Base-by-base conservation (phyloP, 64 coral and sea anemone species). In the Exaiptasia diaphana region DNA sequence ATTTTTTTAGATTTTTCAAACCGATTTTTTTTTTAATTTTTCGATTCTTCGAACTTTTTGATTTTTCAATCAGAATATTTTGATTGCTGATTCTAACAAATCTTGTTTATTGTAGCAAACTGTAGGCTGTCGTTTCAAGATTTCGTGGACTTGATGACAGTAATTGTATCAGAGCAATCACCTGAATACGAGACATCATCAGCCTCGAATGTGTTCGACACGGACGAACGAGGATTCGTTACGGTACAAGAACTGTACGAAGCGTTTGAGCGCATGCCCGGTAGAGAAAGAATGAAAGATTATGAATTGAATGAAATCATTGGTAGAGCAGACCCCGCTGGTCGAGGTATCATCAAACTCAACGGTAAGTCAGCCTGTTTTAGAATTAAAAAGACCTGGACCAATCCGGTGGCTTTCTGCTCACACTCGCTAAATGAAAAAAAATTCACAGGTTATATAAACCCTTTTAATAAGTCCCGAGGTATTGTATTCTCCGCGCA, bases 261-360 rank as follows among this genome's bases (percentile, higher is more conserved):
- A 12, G 88, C 88, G 6, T 59, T 90, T 41, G 74, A 71, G 9
- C 29, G 88, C 14, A 91, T 91, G 88, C 88, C 88, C 17, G 88
- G 81, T 37, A 68, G 74, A n/a, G 40, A 43, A 39, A 32, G 67
- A 10, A 36, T 91, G 65, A 76, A 20, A 26, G 73, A 91, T 8
- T 71, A 18, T 5, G 88, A 91, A 13, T 14, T 91, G 9, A 76
- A 57, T 6, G 59, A 78, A 21, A 78, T 91, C 20, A n/a, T 91
- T 28, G 20, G 28, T 20, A 78, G 46, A 33, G 81, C 81, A 4
- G 88, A 91, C 41, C 88, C 88, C 45, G 63, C 80, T 18, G 48
- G 44, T n/a, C 53, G 70, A 68, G 88, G 88, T 0, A 85, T 85
- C 5, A 85, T 91, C 38, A 4, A 68, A 32, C 71, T 91, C 53